Percentiles rank a stretch among this genome's conserved stretches.
Evolutionary conservation across 2,113 vertebrate genomes (phyloP).

Genomic region (Nothocercus nigrocapillus): DNA sequence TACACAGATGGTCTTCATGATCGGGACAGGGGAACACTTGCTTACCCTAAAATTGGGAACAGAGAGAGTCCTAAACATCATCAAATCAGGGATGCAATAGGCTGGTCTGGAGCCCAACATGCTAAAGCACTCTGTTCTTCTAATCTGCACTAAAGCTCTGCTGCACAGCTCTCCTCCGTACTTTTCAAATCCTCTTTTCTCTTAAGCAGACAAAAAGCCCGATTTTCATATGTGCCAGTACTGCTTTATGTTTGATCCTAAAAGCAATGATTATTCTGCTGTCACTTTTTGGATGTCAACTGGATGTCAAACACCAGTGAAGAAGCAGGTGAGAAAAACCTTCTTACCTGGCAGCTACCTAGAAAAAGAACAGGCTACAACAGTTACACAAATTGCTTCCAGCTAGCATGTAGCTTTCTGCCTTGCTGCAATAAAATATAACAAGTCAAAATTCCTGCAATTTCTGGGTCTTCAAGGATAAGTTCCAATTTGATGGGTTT

Average conservation of each 20-base stretch:
- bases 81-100: neutral
- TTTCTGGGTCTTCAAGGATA: neutral
- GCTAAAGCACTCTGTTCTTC: neutral
- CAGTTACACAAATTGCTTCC: neutral
- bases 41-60: neutral
- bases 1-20: neutral
- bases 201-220: neutral
- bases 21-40: neutral
- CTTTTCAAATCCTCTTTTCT: slow-evolving; percentile 32
- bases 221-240: neutral
- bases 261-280: neutral
- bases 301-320: rapidly evolving
- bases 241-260: neutral
- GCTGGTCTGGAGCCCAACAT: neutral
- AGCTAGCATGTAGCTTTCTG: neutral
- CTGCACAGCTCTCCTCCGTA: neutral
- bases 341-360: rapidly evolving
- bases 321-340: neutral
- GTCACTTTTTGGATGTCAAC: neutral
- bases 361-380: neutral
- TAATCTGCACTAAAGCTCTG: neutral
- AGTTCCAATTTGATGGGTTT: slow-evolving; percentile 13
- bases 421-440: neutral
- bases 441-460: neutral
- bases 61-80: neutral